Evolutionary conservation across 2,888 invertebrate species (phyloP), one percentile per base, ranked within the genome.

Genomic region (Eustalomyia histrio): DNA sequence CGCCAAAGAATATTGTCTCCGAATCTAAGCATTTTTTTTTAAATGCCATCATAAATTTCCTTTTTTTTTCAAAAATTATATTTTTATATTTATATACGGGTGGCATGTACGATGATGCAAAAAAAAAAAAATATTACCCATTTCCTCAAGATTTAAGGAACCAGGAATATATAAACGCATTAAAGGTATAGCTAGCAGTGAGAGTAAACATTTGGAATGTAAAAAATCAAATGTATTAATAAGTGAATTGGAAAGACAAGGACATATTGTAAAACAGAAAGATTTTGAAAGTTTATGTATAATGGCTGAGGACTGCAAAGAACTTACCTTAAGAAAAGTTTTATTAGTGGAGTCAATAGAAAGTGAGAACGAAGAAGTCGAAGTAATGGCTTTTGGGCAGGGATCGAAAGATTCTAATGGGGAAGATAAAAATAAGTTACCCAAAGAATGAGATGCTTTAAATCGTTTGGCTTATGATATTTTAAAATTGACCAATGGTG

Each of bases 391-490:
- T 29, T 6, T 29, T 6, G 67, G 53, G 6, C 39, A 35, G 8
- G 47, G 76, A 12, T 12, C 18, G 1, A 60, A 71, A 39, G 43
- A 52, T 6, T 29, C 3, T 29, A 29, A 6, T 6, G 7, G 7
- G 29, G 7, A 29, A 29, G 60, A 57, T 57, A 81, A 71, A 17
- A 53, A 76, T 3, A 67, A 61, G 9, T 67, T 71, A 21, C 79
- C 78, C 2, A 78, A 79, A 7, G 78, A 82, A 39, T 86, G 85
- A 33, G 89, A 90, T 72, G 85, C 86, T 7, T 82, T 90, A 21
- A 86, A 87, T 47, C 87, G 87, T 52, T 67, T 90, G 21, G 90
- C 90, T 3, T 88, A 87, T 67, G 87, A 87, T 60, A 85, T 90
- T 17, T 85, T 88, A 33, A 86, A 87, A 24, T 81, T 89, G 4